A percentile compares a stretch with the other conserved stretches of the same genome.
These are phyloP conservation scores for Ursus arctos DNA, from an alignment of 2,113 vertebrate species.

Conservation along the genomic window DNA sequence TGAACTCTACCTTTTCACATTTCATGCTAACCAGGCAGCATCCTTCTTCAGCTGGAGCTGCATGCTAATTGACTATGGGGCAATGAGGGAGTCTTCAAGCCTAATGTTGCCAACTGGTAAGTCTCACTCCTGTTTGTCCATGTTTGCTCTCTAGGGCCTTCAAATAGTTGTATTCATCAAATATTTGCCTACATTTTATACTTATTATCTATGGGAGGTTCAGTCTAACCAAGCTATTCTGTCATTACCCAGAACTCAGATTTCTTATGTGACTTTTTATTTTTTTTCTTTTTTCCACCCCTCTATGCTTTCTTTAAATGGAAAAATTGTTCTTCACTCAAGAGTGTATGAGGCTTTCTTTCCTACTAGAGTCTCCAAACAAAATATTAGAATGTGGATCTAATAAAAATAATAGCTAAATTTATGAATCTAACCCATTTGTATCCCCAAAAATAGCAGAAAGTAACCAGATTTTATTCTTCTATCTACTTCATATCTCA, in stretches of 20 bases:
- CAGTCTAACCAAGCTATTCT: neutral
- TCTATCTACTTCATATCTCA: neutral
- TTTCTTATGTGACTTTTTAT: neutral
- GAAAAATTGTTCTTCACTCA: neutral
- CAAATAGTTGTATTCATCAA: neutral
- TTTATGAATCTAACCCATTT: neutral
- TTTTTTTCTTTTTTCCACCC: neutral
- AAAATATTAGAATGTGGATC: neutral
- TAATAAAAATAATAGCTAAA: neutral
- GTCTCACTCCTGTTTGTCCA: neutral
- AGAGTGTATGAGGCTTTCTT: neutral
- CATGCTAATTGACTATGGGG: no score
- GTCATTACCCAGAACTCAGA: neutral
- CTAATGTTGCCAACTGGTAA: neutral
- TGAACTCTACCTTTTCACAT: neutral
- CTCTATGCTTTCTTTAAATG: neutral
- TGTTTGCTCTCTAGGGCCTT: neutral
- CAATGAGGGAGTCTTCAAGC: neutral
- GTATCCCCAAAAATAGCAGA: neutral
- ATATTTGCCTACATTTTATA: neutral
- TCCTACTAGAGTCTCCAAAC: neutral
- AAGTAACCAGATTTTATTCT: neutral
- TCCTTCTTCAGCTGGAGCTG: neutral
- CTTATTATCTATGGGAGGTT: neutral
- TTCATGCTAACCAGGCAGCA: neutral